These are phyloP conservation scores for Adrianichthys oophorus DNA, from an alignment of 2,797 vertebrate species.

Conservation along the genomic window DNA sequence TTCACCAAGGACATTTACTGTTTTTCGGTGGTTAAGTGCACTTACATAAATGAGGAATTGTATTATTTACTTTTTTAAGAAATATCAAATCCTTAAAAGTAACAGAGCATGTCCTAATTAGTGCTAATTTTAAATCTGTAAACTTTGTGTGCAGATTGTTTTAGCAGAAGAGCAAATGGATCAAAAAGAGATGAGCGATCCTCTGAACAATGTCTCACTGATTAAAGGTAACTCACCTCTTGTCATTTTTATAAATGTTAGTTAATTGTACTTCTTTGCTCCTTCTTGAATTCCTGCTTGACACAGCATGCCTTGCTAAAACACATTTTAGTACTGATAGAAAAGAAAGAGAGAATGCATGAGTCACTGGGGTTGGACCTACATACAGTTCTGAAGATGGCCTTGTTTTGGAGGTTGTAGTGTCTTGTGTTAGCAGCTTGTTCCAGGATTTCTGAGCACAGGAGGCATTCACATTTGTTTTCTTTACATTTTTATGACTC, in stretches of 20 bases:
- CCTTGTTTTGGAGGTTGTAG: constrained; percentile 49
- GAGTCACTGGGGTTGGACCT: constrained; percentile 49
- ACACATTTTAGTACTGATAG: not conserved
- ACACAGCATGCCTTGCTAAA: constrained; percentile 16
- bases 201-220: constrained; percentile 70
- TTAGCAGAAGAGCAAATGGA: constrained; percentile 75
- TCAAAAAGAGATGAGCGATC: constrained; percentile 72
- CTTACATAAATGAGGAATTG: constrained; percentile 34
- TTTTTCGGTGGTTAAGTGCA: constrained; percentile 19
- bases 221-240: constrained; percentile 75
- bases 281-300: constrained; percentile 17
- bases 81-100: constrained; percentile 1
- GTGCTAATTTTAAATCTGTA: not conserved
- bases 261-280: constrained; percentile 44
- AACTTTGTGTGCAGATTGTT: constrained; percentile 3
- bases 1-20: constrained; percentile 6
- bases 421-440: constrained; percentile 38
- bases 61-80: constrained; percentile 28
- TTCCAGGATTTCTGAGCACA: not conserved
- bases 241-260: constrained; percentile 6
- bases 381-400: constrained; percentile 36
- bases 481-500: not conserved
- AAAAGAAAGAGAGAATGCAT: constrained; percentile 34
- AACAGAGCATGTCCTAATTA: constrained; percentile 11
- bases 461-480: not conserved